These are phyloP conservation scores for Turdus rufiventris DNA, from an alignment of 2,113 vertebrate species.

Conservation along the genomic window DNA sequence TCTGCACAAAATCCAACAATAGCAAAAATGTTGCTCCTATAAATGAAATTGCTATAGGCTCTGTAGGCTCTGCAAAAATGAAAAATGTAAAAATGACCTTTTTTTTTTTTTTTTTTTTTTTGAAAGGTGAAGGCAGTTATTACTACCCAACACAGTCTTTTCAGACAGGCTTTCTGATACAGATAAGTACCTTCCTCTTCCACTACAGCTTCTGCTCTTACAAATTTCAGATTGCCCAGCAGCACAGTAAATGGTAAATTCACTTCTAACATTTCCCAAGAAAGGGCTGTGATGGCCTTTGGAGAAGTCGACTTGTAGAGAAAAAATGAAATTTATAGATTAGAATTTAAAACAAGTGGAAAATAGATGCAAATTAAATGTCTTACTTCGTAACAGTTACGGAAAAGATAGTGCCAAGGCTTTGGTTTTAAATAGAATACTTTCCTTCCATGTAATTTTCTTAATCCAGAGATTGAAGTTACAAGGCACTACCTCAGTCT, in stretches of 20 bases:
- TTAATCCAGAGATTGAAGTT: conserved; percentile 63
- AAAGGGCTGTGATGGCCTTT: conserved; percentile 25
- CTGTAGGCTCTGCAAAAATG: neutral
- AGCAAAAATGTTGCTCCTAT: neutral
- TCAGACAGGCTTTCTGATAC: neutral
- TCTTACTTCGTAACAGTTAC: conserved; percentile 1
- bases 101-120: neutral
- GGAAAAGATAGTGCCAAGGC: conserved; percentile 3
- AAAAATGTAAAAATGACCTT: too few species aligned
- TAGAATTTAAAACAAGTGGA: conserved; percentile 9
- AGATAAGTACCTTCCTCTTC: neutral
- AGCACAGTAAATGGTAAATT: conserved; percentile 61
- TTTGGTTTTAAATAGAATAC: conserved; percentile 58
- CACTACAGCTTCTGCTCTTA: neutral
- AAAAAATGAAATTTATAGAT: conserved; percentile 47
- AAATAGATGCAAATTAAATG: conserved; percentile 30
- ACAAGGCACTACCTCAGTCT: conserved; percentile 63
- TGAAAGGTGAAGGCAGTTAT: neutral
- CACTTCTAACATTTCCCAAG: conserved; percentile 1
- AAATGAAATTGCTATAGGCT: neutral
- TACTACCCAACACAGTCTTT: neutral
- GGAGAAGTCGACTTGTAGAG: conserved; percentile 40
- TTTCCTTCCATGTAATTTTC: conserved; percentile 53
- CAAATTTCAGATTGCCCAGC: neutral
- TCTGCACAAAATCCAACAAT: neutral